These are phyloP conservation scores for Panzeria rudis DNA, from an alignment of 2,888 invertebrate species.

Conservation along the genomic window DNA sequence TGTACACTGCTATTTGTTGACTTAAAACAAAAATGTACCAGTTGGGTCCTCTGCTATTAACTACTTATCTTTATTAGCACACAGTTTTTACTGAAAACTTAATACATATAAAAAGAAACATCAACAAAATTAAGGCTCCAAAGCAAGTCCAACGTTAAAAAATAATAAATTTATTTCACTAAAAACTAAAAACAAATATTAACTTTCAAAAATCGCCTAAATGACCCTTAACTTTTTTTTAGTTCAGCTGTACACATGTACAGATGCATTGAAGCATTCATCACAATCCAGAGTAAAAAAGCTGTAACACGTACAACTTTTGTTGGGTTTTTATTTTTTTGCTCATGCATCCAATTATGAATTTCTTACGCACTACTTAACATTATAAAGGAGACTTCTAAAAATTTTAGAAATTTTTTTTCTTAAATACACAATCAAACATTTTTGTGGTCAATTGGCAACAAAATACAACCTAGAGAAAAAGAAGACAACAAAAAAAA, in stretches of 20 bases:
- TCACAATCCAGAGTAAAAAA: not conserved
- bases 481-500: not conserved
- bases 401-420: slow-evolving; percentile 4
- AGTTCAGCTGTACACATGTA: not conserved
- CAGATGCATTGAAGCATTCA: slow-evolving; percentile 67
- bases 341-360: slow-evolving; percentile 58
- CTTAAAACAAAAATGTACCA: too few species aligned
- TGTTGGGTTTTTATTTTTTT: not conserved
- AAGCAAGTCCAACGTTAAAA: not conserved
- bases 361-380: slow-evolving; percentile 67
- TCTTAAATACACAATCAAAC: slow-evolving; percentile 27
- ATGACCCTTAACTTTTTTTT: slow-evolving; percentile 44
- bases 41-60: too few species aligned
- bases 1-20: too few species aligned
- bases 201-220: slow-evolving; percentile 19
- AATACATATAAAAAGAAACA: too few species aligned
- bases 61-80: too few species aligned
- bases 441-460: slow-evolving; percentile 69
- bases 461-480: slow-evolving; percentile 8
- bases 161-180: not conserved
- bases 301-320: slow-evolving; percentile 30
- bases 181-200: not conserved
- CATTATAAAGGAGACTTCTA: slow-evolving; percentile 49
- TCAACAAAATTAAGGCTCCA: too few species aligned
- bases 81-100: too few species aligned